phyloP scores from a whole-genome alignment of 2,888 invertebrate genomes.

The Neoscelio sp. region DNA sequence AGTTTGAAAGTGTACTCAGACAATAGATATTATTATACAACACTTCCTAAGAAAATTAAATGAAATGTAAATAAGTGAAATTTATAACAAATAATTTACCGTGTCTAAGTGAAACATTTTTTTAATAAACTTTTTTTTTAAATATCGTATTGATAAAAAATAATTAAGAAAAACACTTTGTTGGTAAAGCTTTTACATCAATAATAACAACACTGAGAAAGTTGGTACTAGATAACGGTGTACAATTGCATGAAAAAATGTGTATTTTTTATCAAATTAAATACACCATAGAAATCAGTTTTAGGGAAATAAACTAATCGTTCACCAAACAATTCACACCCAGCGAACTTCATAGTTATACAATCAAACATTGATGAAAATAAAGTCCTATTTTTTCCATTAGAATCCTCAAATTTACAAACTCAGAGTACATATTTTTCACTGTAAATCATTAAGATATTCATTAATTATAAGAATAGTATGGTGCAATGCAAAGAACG shows the following conservation, averaged over 20 bases:
- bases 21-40: constrained; percentile 62
- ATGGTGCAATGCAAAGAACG: constrained; percentile 28
- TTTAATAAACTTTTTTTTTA: no score
- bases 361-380: constrained; percentile 45
- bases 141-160: no score
- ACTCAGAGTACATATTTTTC: constrained; percentile 56
- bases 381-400: constrained; percentile 55
- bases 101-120: no score
- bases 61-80: constrained; percentile 9
- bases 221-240: constrained; percentile 26
- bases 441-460: constrained; percentile 28
- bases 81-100: constrained; percentile 35
- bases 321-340: constrained; percentile 41
- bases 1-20: constrained; percentile 60
- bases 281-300: constrained; percentile 24
- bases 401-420: constrained; percentile 25
- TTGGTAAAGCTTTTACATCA: constrained; percentile 62
- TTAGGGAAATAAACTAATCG: constrained; percentile 32
- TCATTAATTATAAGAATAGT: constrained; percentile 17
- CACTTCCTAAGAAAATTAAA: constrained; percentile 60
- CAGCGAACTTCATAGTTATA: constrained; percentile 48
- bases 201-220: constrained; percentile 44
- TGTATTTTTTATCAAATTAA: constrained; percentile 52
- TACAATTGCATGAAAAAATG: constrained; percentile 46
- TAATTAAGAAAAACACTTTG: constrained; percentile 43